Base-by-base conservation (phyloP, 1,140 invertebrate genomes). In the Drosophila neocordata region DNA sequence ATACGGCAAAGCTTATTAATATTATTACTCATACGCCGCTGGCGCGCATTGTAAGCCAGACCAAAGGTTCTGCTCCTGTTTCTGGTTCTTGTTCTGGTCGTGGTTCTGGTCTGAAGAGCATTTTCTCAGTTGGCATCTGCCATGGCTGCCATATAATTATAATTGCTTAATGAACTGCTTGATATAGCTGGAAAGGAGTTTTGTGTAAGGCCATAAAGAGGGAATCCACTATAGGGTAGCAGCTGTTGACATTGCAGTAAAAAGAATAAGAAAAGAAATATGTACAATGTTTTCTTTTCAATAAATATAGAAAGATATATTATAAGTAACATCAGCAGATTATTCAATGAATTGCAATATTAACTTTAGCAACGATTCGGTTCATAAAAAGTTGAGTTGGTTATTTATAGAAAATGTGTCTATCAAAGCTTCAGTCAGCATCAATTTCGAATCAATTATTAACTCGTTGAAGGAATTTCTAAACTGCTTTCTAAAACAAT, bases 21-120 rank as follows among this genome's bases (percentile, higher is more conserved):
- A 70, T 74, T 80, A 85, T 85, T 77, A 77, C 81, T 77, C 81
- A 84, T 84, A 84, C 73, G 81, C 73, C 73, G 67, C 41, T 37
- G 12, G 27, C 37, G 44, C 15, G 8, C 37, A 55, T 20, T 51
- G 27, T 13, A 44, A 35, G 12, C 38, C 51, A 48, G 41, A 11
- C 35, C 34, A 35, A 62, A 60, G 48, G 58, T 24, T 24, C 22
- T 44, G 22, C 15, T 48, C 11, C 55, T 34, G 53, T 27, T n/a
- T 31, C 37, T 61, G 58, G 15, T 27, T 7, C 31, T 53, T 41
- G 18, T 41, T 11, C 18, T 62, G 59, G 22, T 51, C 12, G 38
- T 35, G 53, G 41, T n/a, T 31, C 27, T 57, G 58, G 15, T 27
- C 20, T 63, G 59, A 31, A 31, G 4, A 48, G 8, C 18, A 4